Base-by-base conservation (phyloP, 2,113 vertebrate genomes). In the Periophthalmus modestus region DNA sequence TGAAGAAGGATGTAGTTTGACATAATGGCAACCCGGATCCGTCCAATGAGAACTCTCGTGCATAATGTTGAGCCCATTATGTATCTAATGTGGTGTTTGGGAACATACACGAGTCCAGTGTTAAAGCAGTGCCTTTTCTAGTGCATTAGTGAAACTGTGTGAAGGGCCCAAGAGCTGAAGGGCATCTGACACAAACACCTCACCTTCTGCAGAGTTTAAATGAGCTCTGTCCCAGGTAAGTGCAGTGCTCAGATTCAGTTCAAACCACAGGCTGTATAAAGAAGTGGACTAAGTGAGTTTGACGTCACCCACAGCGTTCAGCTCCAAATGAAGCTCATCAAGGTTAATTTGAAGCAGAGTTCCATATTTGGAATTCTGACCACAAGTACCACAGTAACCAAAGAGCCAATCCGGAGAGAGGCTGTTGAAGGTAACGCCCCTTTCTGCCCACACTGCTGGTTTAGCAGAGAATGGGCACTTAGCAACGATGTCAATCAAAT, bases 1-100 rank as follows among this genome's bases (percentile, higher is more conserved):
- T 33, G 68, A 81, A 72, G 57, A 69, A 77, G 71, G 59, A 61
- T 43, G 16, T 67, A 7, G 14, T 62, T 62, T 62, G 4, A 34
- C 28, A 34, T 62, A 62, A 62, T 18, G 15, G 28, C 59, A 34
- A 18, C 24, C 59, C 59, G 34, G 24, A 33, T 62, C 28, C 16
- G 7, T 28, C 59, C 33, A n/a, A 55, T 55, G 59, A 62, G 24
- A 34, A 34, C 59, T 34, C 59, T 62, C 34, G 59, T 21, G 34
- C 62, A 13, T 39, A 9, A 65, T 43, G 43, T 36, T 43, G 1
- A 65, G 18, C 3, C 33, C 62, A 65, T 39, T 62, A 62, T 34
- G 59, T 16, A 18, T 34, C 28, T 11, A 12, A 34, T 4, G 34
- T 18, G 3, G 0, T 18, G 61, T 36, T 34, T 33, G 43, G 34